A percentile compares a stretch with the other conserved stretches of the same genome.
Evolutionary conservation across 2,888 invertebrate genomes (phyloP).

Genomic region (Dilophus febrilis): DNA sequence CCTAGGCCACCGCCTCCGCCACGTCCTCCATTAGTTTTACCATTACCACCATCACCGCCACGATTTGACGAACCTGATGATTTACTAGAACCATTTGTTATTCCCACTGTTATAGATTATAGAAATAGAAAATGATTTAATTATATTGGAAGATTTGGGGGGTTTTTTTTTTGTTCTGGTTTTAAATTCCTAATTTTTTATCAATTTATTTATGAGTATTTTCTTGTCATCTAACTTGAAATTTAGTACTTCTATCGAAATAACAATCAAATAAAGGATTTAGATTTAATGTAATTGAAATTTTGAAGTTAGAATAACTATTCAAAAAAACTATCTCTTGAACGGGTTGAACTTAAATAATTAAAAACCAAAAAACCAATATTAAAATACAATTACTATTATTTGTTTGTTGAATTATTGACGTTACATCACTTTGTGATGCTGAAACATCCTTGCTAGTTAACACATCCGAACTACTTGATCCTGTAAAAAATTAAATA

Average conservation of each 20-base stretch:
- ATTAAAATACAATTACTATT: conserved; percentile 17
- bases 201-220: no score
- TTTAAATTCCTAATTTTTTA: no score
- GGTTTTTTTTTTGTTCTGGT: no score
- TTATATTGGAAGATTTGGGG: not conserved
- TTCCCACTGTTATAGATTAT: conserved; percentile 19
- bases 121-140: not conserved
- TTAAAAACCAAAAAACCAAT: not conserved
- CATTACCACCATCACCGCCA: conserved; percentile 11
- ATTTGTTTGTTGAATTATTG: conserved; percentile 31
- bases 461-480: conserved; percentile 30
- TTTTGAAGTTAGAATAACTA: no score
- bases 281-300: no score
- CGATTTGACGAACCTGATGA: conserved; percentile 31
- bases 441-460: conserved; percentile 32
- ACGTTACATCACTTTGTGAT: conserved; percentile 31
- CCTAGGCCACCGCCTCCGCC: conserved; percentile 10
- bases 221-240: no score
- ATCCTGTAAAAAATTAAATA: conserved; percentile 14
- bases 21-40: conserved; percentile 11
- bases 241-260: no score
- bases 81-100: conserved; percentile 30
- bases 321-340: no score
- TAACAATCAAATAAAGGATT: no score
- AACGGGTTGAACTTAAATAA: no score